These are phyloP conservation scores for Imbricaverruca yamaguchii DNA, from an alignment of 2,888 invertebrate species.

Conservation along the genomic window DNA sequence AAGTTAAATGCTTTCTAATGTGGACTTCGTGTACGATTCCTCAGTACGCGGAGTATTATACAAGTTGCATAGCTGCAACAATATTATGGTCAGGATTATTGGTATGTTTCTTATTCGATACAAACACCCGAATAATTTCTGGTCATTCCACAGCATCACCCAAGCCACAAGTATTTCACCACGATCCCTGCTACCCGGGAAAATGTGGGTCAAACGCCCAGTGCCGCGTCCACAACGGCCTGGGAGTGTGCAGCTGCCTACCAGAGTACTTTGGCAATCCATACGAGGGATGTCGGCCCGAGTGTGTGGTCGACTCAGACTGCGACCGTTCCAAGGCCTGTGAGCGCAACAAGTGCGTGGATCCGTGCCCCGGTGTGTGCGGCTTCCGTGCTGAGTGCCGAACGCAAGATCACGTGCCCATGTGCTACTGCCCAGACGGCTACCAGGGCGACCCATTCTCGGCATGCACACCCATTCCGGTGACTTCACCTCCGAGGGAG, in stretches of 20 bases:
- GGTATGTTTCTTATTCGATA: too few species aligned
- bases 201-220: conserved; percentile 55
- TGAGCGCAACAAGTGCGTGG: conserved; percentile 27
- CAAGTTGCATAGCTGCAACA: too few species aligned
- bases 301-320: conserved; percentile 67
- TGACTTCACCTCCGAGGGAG: neutral
- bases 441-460: conserved; percentile 38
- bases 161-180: too few species aligned
- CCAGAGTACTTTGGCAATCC: conserved; percentile 49
- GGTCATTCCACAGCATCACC: too few species aligned
- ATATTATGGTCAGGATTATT: too few species aligned
- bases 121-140: too few species aligned
- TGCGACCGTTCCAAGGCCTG: conserved; percentile 52
- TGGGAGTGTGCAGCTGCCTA: conserved; percentile 24
- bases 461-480: conserved; percentile 52
- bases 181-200: too few species aligned
- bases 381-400: conserved; percentile 65
- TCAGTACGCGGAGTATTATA: too few species aligned
- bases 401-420: conserved; percentile 66
- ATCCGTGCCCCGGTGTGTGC: conserved; percentile 67
- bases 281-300: conserved; percentile 51
- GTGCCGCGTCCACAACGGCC: conserved; percentile 62
- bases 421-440: conserved; percentile 58
- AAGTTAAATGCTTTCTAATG: too few species aligned
- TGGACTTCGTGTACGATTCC: too few species aligned